phyloP scores from a whole-genome alignment of 2,113 vertebrate species.

The rabbit (Oryctolagus cuniculus) region mOryCun1.1 NC_091433.1:134476501-134477000 shows the following conservation, averaged over 20 bases:
- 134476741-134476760: slow-evolving; percentile 50
- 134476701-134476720: not conserved
- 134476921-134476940: slow-evolving; percentile 43
- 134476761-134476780: slow-evolving; percentile 50
- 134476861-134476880: not conserved
- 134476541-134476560: not conserved
- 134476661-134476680: slow-evolving; percentile 24
- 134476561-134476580: not conserved
- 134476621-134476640: slow-evolving; percentile 48
- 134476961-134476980: slow-evolving; percentile 30
- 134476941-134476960: not conserved
- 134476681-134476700: not conserved
- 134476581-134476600: not conserved
- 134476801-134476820: not conserved
- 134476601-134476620: slow-evolving; percentile 17
- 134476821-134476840: slow-evolving; percentile 38
- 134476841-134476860: slow-evolving; percentile 32
- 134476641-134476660: not conserved
- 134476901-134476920: not conserved
- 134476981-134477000: not conserved
- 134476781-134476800: slow-evolving; percentile 33
- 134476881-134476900: not conserved
- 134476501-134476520: not conserved
- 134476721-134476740: not conserved
- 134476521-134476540: not conserved